These are phyloP conservation scores for Atrichornis clamosus DNA, from an alignment of 2,113 vertebrate species.

Conservation along the genomic window DNA sequence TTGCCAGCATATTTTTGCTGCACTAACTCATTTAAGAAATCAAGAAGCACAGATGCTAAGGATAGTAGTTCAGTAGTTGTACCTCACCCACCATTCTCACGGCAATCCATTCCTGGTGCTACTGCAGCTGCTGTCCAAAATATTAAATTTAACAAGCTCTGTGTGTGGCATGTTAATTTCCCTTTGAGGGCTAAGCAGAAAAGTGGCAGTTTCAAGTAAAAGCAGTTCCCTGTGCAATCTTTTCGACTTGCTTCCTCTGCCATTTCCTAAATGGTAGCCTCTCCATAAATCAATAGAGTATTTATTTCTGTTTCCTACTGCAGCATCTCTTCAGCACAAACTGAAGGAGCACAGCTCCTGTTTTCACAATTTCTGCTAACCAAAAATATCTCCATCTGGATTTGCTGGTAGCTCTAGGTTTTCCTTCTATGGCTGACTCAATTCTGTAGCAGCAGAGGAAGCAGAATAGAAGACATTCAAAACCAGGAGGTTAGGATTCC, in stretches of 20 bases:
- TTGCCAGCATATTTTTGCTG: background rate
- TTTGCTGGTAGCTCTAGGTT: background rate
- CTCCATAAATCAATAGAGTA: background rate
- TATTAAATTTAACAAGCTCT: background rate
- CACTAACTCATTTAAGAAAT: background rate
- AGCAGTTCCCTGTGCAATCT: background rate
- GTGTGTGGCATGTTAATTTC: background rate
- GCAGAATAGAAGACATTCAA: background rate
- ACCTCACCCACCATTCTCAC: background rate
- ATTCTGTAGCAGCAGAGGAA: background rate
- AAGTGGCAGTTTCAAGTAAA: background rate
- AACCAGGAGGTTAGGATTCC: background rate
- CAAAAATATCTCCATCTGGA: background rate
- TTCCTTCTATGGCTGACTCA: background rate
- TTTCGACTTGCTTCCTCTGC: background rate
- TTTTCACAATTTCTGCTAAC: background rate
- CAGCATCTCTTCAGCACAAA: background rate
- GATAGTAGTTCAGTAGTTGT: background rate
- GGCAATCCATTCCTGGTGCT: background rate
- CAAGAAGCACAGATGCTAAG: background rate
- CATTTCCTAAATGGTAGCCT: background rate
- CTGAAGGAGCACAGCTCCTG: background rate
- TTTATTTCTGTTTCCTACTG: background rate
- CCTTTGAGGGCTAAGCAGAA: background rate
- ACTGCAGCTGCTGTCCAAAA: background rate